phyloP scores from a whole-genome alignment of 2,113 vertebrate genomes.

The Chaenogobius annularis region DNA sequence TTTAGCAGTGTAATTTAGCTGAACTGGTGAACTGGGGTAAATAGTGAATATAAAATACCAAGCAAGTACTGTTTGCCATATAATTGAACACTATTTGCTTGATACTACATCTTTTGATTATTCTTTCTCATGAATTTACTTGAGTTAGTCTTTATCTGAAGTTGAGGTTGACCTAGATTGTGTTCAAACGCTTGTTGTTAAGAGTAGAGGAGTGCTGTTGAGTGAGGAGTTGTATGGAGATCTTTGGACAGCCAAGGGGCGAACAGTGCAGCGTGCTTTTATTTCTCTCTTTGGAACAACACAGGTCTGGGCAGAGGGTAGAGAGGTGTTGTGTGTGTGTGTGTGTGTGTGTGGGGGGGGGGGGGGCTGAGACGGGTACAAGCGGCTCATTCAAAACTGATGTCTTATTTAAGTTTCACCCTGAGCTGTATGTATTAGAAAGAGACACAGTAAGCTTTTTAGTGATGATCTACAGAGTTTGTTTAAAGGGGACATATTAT shows the following conservation, averaged over 20 bases:
- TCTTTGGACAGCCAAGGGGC: slow-evolving; percentile 22
- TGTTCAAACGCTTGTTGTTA: background rate
- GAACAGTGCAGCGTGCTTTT: slow-evolving; percentile 7
- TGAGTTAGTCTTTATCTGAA: background rate
- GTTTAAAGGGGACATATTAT: background rate
- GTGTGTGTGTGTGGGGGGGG: background rate
- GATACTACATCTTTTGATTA: background rate
- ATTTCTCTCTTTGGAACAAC: slow-evolving; percentile 23
- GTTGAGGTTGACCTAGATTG: slow-evolving; percentile 6
- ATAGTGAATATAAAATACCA: background rate
- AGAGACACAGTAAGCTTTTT: background rate
- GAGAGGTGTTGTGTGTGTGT: background rate
- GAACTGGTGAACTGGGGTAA: too few species aligned
- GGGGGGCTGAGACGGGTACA: background rate
- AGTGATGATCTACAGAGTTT: background rate
- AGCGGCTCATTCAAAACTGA: slow-evolving; percentile 29
- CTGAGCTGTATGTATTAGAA: slow-evolving; percentile 1
- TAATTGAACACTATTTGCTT: background rate
- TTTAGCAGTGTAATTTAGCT: too few species aligned
- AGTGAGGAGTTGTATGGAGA: slow-evolving; percentile 7
- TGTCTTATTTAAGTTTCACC: slow-evolving; percentile 40
- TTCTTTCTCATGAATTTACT: background rate
- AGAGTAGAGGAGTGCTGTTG: background rate
- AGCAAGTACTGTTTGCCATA: background rate
- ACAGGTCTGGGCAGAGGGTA: slow-evolving; percentile 6